Evolutionary conservation across 2,888 invertebrate species (phyloP).

Genomic region (Lamellibrachia satsuma): DNA sequence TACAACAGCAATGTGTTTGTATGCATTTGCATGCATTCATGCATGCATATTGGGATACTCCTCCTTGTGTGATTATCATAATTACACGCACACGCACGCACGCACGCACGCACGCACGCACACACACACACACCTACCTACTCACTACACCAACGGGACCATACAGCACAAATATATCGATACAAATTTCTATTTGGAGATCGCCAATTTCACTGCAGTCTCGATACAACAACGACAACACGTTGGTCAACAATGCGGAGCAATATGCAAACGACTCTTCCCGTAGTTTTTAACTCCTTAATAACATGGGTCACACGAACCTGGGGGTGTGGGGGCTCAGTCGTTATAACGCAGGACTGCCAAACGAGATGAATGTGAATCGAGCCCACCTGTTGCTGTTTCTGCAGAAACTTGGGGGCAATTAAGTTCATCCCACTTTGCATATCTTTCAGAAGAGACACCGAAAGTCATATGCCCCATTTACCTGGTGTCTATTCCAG

Average conservation of each 20-base stretch:
- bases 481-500: too few species aligned
- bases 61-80: not conserved
- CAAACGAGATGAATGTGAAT: too few species aligned
- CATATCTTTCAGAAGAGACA: too few species aligned
- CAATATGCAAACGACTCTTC: not conserved
- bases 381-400: too few species aligned
- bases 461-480: too few species aligned
- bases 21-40: not conserved
- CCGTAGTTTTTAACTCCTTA: not conserved
- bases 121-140: not conserved
- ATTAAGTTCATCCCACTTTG: too few species aligned
- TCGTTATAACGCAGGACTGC: too few species aligned
- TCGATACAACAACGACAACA: not conserved
- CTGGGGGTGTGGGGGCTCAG: too few species aligned
- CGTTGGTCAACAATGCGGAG: not conserved
- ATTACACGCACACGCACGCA: not conserved
- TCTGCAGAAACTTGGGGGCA: too few species aligned
- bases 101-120: too few species aligned
- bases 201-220: not conserved
- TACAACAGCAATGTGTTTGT: not conserved
- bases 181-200: not conserved
- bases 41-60: not conserved
- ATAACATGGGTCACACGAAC: too few species aligned
- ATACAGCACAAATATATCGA: not conserved
- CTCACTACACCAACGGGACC: not conserved